Conservation (phyloP, 2,888 invertebrate species). For the Scaptomyza tumidula region DNA sequence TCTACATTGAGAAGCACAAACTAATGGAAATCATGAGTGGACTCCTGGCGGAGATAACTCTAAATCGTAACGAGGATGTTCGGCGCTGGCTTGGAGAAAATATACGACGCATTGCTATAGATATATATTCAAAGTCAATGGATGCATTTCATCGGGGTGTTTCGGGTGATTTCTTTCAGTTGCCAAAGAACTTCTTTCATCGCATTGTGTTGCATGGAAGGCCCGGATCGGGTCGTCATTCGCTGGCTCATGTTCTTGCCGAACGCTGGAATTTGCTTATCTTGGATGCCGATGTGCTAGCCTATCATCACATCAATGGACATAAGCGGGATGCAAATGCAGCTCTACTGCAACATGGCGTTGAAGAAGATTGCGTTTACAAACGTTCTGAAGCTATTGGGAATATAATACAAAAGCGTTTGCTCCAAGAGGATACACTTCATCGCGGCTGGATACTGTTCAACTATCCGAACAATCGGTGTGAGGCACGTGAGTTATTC, state of each 20-base stretch:
- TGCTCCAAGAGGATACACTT: slow-evolving; percentile 85
- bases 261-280: slow-evolving; percentile 85
- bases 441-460: slow-evolving; percentile 87
- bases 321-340: slow-evolving; percentile 49
- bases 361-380: slow-evolving; percentile 58
- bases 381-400: slow-evolving; percentile 67
- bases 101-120: slow-evolving; percentile 66
- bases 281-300: slow-evolving; percentile 77
- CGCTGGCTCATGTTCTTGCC: slow-evolving; percentile 85
- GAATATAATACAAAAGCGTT: slow-evolving; percentile 72
- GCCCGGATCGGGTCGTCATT: slow-evolving; percentile 86
- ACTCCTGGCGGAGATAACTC: slow-evolving; percentile 68
- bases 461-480: slow-evolving; percentile 86
- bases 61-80: slow-evolving; percentile 57
- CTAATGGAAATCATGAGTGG: slow-evolving; percentile 79
- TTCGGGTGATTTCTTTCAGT: slow-evolving; percentile 58
- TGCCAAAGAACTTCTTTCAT: slow-evolving; percentile 79
- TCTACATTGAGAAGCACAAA: slow-evolving; percentile 82
- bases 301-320: slow-evolving; percentile 71
- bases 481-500: slow-evolving; percentile 86
- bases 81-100: slow-evolving; percentile 77
- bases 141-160: slow-evolving; percentile 57
- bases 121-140: slow-evolving; percentile 69
- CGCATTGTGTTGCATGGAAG: slow-evolving; percentile 86
- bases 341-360: slow-evolving; percentile 60